Base-by-base conservation (phyloP, 2,888 invertebrate species). In the Drosophila diplacantha region DNA sequence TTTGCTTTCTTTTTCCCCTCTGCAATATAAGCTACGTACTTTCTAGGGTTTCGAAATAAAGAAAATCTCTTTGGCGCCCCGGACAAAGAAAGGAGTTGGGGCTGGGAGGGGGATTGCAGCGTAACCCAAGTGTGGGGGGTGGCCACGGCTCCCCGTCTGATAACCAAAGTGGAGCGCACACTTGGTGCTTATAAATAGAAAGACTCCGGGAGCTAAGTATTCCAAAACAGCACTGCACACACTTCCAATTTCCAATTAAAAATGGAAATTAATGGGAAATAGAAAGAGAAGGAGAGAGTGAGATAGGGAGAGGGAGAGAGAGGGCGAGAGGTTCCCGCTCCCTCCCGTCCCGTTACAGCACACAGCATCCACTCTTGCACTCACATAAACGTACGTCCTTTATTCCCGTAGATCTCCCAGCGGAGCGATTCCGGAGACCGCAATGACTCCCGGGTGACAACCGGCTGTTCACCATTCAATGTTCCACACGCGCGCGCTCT, bases 21-120 rank as follows among this genome's bases (percentile, higher is more conserved):
- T 51, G 12, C 29, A 22, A 24, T 52, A 3, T 18, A 18, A 31
- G 20, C 16, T 44, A 31, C 16, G n/a, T 26, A 55, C 54, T 55
- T 55, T 37, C 54, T 55, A 55, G 29, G 54, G 54, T 55, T 55
- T 55, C 54, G 37, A 55, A 55, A 52, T 46, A 46, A 46, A 46
- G 20, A n/a, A 35, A 52, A 52, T 29, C 53, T 37, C 54, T 52
- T 55, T 55, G 53, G 54, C 54, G 52, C 53, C 52, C 54, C 53
- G 53, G 29, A 55, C 54, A 55, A 55, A 52, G 54, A 55, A 52
- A 47, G n/a, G 41, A 9, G 44, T 1, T 32, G 29, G 12, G 16
- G 35, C 6, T 8, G 26, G 26, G 52, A 1, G 11, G 3, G 18
- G 37, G 18, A 26, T 52, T 52, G 22, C 51, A 44, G 12, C 18